A percentile compares a stretch with the other conserved stretches of the same genome.
Conservation (phyloP, 2,888 invertebrate species). For the Hybos culiciformis region DNA sequence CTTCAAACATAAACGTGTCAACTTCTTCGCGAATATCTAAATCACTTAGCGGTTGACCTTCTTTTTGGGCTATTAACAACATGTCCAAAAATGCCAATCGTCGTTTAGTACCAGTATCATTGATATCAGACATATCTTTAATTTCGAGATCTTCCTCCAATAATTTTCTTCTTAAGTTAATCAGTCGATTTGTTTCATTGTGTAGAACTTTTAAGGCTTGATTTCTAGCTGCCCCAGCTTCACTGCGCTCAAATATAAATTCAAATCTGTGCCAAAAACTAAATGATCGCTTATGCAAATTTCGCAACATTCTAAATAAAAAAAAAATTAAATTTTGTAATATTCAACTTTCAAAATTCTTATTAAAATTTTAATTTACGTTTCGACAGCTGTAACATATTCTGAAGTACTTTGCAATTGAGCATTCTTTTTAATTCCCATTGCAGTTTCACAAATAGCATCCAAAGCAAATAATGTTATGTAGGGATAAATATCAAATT, state of each 20-base stretch:
- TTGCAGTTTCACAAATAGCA: conserved; percentile 51
- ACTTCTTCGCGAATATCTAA: conserved; percentile 42
- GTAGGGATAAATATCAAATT: conserved; percentile 44
- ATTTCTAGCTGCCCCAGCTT: conserved; percentile 18
- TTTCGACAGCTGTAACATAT: conserved; percentile 57
- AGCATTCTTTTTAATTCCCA: conserved; percentile 64
- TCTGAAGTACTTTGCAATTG: conserved; percentile 51
- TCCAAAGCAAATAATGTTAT: conserved; percentile 37
- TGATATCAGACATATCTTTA: too few species aligned
- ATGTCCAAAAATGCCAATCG: conserved; percentile 38
- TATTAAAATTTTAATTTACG: conserved; percentile 40
- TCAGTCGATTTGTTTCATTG: conserved; percentile 28
- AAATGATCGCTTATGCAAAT: background rate
- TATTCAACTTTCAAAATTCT: background rate
- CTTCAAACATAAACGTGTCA: conserved; percentile 44
- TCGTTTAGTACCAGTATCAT: conserved; percentile 28
- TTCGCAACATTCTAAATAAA: background rate
- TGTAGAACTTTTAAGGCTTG: conserved; percentile 24
- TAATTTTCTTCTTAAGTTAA: conserved; percentile 22
- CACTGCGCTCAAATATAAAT: conserved; percentile 19
- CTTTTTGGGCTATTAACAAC: conserved; percentile 37
- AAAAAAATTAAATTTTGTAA: background rate
- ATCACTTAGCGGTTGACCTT: conserved; percentile 34
- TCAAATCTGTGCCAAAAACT: background rate
- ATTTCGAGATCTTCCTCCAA: conserved; percentile 21